phyloP scores from a whole-genome alignment of 2,888 invertebrate species.

The Xestia sexstrigata region DNA sequence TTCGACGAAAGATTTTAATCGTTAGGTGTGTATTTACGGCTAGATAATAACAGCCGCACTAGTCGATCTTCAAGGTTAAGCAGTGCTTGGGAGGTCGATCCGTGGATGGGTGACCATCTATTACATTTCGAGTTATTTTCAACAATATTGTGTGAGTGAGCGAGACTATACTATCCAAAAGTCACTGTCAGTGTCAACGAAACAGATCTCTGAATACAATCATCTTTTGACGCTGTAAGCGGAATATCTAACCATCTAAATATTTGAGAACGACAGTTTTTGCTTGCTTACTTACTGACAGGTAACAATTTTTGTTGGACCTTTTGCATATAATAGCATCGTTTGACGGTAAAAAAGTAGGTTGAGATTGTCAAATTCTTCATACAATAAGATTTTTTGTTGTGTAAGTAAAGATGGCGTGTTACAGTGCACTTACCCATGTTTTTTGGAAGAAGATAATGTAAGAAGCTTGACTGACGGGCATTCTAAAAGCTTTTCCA shows the following conservation, averaged over 20 bases:
- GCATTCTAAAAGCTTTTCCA: background rate
- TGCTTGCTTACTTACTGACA: background rate
- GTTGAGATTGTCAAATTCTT: slow-evolving; percentile 10
- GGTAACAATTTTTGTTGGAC: slow-evolving; percentile 31
- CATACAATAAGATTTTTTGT: slow-evolving; percentile 31
- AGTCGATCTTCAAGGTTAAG: background rate
- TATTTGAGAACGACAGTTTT: slow-evolving; percentile 16
- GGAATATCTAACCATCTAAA: background rate
- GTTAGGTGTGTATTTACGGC: background rate
- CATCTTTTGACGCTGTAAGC: background rate
- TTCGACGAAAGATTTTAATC: background rate
- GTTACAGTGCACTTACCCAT: background rate
- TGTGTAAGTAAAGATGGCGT: background rate
- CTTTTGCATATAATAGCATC: slow-evolving; percentile 25
- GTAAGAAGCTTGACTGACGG: background rate
- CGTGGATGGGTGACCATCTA: background rate
- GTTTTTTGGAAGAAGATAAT: background rate
- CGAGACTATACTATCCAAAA: background rate
- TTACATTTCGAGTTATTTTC: no score
- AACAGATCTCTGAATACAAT: background rate
- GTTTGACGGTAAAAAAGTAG: slow-evolving; percentile 13
- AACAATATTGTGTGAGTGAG: background rate
- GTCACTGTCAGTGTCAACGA: background rate
- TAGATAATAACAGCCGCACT: background rate
- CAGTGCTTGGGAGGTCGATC: background rate